Base-by-base conservation (phyloP, 1,140 invertebrate genomes). In the Apis cerana region DNA sequence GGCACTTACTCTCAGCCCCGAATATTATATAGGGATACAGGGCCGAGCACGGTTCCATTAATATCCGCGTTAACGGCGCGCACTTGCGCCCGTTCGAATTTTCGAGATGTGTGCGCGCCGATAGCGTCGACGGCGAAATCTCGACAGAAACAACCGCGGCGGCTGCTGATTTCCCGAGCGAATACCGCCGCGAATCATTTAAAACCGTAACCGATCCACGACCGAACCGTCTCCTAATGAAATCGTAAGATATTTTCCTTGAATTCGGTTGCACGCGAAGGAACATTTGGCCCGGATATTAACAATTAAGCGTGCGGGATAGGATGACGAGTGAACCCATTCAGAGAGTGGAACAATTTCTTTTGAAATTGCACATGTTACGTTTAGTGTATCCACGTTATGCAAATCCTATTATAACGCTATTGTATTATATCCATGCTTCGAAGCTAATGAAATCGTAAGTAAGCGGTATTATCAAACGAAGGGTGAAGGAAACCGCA, bases 1-100 rank as follows among this genome's bases (percentile, higher is more conserved):
- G 33, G 62, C 86, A 81, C 80, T 88, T 85, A 87, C 80, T 80
- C 80, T 85, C 85, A 68, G 54, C 70, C 71, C 70, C 75, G 81
- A 83, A 85, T 83, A 80, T 89, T 87, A 82, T 85, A 84, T 75
- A 81, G 75, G 75, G 58, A 59, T 64, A 59, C 52, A 59, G 23
- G 81, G 52, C 13, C 68, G 50, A 67, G 48, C 83, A 75, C 75
- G 43, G 85, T 79, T 84, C 80, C 85, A 80, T 87, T 87, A 87
- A 87, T 87, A 80, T 75, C 76, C 76, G 76, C 70, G 85, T 79
- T 72, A 85, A 82, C 78, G 82, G n/a, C 69, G 71, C 71, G 67
- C 23, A 61, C 58, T 52, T 48, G 56, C 52, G 17, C 52, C 17
- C 11, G 54, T 68, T 61, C 43, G 50, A 50, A 75, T 84, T 75